Conservation (phyloP, 2,797 vertebrate species). For the Delichon dasypus region DNA sequence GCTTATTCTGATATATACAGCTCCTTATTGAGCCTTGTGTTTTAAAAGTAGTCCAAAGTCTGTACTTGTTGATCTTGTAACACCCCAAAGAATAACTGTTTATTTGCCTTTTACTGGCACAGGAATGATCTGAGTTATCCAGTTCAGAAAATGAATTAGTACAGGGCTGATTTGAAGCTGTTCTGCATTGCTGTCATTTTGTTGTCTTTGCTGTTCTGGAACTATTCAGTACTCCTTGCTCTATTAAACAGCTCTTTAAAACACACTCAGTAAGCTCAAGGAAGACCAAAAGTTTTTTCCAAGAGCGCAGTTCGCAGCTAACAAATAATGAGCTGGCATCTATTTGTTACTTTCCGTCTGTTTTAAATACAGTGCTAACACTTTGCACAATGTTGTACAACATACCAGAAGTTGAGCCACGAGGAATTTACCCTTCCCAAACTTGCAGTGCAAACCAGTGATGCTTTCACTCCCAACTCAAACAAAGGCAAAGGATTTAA, state of each 20-base stretch:
- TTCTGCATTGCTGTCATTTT: background rate
- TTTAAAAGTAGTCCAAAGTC: background rate
- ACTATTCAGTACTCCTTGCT: background rate
- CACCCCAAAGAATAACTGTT: background rate
- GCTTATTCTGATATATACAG: background rate
- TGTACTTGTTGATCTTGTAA: background rate
- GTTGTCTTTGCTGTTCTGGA: background rate
- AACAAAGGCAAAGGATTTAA: background rate
- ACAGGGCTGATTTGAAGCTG: background rate
- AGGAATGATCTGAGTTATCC: background rate
- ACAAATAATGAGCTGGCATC: background rate
- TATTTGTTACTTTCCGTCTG: background rate
- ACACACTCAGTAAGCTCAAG: background rate
- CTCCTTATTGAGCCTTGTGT: background rate
- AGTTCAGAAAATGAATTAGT: background rate
- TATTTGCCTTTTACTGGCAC: background rate
- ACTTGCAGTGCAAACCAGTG: background rate
- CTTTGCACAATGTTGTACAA: background rate
- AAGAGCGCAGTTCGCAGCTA: background rate
- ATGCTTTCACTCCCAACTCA: background rate
- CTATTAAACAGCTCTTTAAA: background rate
- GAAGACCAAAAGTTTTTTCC: background rate
- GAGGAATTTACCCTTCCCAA: background rate
- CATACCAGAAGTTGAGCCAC: background rate
- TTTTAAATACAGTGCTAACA: constrained; percentile 9